Evolutionary conservation across 2,888 invertebrate genomes (phyloP), one percentile per base, ranked within the genome.

Genomic region (Lithosia quadra): DNA sequence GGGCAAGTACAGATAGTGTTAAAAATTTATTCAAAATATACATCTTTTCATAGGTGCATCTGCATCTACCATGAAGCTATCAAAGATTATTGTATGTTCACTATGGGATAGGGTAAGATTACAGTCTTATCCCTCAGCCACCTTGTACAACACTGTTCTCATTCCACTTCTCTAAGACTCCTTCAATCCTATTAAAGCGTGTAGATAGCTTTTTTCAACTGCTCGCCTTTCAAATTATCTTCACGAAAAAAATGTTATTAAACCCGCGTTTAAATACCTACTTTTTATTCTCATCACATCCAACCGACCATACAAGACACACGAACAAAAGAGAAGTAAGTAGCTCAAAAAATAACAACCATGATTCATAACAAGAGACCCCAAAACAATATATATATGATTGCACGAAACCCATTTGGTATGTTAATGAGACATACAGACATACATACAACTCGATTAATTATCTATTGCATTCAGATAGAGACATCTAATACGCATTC

Each of bases 371-470:
- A 71, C 67, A 73, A 58, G 72, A 77, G 68, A 58, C 11, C 33
- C 62, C 60, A 43, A 68, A 70, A 74, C 79, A 79, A 76, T 78
- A 78, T 71, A 76, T 78, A 78, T 71, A 64, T 80, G 80, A 78
- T 78, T 78, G 78, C 69, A 72, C 62, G 74, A 67, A 36, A 39
- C 56, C 56, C 57, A 57, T 64, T 83, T 82, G 83, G 81, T 85
- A 90, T 90, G 89, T 85, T 90, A 92, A 92, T 91, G 90, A 91
- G 89, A 86, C 88, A 81, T 75, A 84, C 81, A 86, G 88, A 72
- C 65, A 70, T 68, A 68, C 63, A 66, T 59, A 63, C 62, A 53
- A 67, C 78, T 79, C 83, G 75, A 84, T 79, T 81, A 72, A 82
- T 81, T 86, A 88, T 67, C 63, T 70, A 59, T 83, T 79, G 85